phyloP scores from a whole-genome alignment of 2,113 vertebrate genomes.

The Sinocyclocheilus anshuiensis region DNA sequence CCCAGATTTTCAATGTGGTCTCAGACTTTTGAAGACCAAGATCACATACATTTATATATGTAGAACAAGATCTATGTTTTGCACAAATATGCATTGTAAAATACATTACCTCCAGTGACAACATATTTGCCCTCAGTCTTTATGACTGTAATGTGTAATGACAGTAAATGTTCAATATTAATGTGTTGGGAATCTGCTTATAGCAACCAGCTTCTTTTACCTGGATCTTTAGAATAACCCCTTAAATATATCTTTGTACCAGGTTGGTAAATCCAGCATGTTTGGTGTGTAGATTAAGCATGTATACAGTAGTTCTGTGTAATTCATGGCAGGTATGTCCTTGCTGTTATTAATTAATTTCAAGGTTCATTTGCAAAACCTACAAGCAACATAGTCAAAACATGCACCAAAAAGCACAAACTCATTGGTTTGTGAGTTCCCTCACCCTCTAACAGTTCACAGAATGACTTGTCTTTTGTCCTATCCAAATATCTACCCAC shows the following conservation, averaged over 20 bases:
- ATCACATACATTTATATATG: no score
- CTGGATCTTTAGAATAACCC: neutral
- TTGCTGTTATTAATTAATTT: neutral
- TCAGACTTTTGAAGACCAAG: neutral
- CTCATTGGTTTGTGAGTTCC: neutral
- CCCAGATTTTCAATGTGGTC: neutral
- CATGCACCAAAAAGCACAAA: neutral
- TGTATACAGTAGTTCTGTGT: neutral
- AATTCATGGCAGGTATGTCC: neutral
- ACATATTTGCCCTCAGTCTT: neutral
- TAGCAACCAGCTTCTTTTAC: neutral
- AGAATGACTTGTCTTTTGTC: neutral
- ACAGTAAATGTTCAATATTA: neutral
- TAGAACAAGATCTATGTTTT: no score
- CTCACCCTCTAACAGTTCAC: neutral
- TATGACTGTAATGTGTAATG: neutral
- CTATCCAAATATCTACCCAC: constrained; percentile 40
- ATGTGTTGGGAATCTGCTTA: neutral
- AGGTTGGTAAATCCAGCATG: neutral
- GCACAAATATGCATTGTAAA: no score
- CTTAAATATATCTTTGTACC: neutral
- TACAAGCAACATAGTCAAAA: neutral
- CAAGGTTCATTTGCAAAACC: neutral
- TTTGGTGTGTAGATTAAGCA: neutral
- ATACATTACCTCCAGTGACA: neutral